Conservation (phyloP, 2,888 invertebrate genomes). For the Apodemia mormo region DNA sequence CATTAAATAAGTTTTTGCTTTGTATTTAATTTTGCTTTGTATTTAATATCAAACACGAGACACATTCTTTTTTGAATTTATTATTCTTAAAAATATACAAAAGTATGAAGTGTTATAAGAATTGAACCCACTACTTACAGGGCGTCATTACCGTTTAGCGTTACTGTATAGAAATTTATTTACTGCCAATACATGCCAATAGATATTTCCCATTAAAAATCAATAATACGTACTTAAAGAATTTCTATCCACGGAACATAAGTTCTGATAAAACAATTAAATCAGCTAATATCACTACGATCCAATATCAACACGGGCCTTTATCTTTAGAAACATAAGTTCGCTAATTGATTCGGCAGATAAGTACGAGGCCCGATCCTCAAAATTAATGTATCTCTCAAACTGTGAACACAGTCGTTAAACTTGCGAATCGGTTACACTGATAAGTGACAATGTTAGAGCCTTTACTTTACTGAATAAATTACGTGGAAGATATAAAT, state of each 20-base stretch:
- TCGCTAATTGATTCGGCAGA: slow-evolving; percentile 13
- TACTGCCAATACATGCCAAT: no score
- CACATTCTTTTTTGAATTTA: no score
- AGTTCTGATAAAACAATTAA: neutral
- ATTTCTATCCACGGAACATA: neutral
- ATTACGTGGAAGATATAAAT: neutral
- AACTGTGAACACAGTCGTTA: slow-evolving; percentile 13
- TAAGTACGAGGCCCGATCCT: slow-evolving; percentile 12
- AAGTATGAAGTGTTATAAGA: no score
- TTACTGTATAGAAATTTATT: no score
- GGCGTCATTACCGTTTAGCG: no score
- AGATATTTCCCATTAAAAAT: neutral
- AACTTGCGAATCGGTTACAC: slow-evolving; percentile 6
- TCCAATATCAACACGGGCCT: neutral
- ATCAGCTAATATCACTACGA: neutral
- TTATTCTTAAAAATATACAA: no score
- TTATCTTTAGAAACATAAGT: slow-evolving; percentile 8
- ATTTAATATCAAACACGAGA: no score
- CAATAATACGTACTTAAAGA: neutral
- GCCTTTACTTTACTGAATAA: neutral
- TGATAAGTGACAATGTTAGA: slow-evolving; percentile 3
- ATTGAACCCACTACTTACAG: no score
- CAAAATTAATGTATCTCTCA: slow-evolving; percentile 11
- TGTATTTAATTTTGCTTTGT: no score
- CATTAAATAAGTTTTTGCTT: no score